Evolutionary conservation across 2,888 invertebrate species (phyloP), one percentile per base, ranked within the genome.

Genomic region (Drosophila paucipuncta): DNA sequence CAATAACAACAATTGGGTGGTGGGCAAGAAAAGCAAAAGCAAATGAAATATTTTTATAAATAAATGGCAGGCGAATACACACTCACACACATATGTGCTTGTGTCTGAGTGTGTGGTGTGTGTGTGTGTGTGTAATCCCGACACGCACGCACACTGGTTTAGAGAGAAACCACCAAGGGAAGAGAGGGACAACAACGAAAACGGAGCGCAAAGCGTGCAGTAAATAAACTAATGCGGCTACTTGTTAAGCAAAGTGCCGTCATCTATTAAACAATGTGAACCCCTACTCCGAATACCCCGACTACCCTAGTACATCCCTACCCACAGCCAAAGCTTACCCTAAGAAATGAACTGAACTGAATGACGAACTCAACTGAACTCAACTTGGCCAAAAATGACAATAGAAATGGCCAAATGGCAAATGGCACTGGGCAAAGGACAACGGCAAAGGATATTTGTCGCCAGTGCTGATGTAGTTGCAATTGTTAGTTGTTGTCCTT

Each of bases 161-260:
- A 37, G 13, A 33, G 13, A 33, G n/a, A n/a, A 35, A 37, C 10
- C 18, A 30, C 41, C 58, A 31, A 62, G 53, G 28, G 55, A 39
- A 35, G 33, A 30, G 33, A 43, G 35, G 31, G 43, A 58, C 28
- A 47, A 50, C 2, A 50, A 52, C n/a, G 60, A 41, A 30, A 55
- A 7, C 2, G 4, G 7, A 53, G 33, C n/a, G 16, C 13, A 76
- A 52, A 57, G 72, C 69, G 73, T 74, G 79, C 75, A 88, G 86
- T 90, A 85, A 86, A 83, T 90, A 90, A 86, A 87, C 87, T 90
- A 87, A 87, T 90, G 90, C 73, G 87, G 74, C 90, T 82, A 80
- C 87, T 87, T 87, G 87, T 90, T 87, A 90, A 90, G 89, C 87
- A 90, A 87, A 87, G 90, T 87, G 86, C 86, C 90, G 75, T 85